phyloP scores from a whole-genome alignment of 2,113 vertebrate genomes.

The Chlamydotis undulata region DNA sequence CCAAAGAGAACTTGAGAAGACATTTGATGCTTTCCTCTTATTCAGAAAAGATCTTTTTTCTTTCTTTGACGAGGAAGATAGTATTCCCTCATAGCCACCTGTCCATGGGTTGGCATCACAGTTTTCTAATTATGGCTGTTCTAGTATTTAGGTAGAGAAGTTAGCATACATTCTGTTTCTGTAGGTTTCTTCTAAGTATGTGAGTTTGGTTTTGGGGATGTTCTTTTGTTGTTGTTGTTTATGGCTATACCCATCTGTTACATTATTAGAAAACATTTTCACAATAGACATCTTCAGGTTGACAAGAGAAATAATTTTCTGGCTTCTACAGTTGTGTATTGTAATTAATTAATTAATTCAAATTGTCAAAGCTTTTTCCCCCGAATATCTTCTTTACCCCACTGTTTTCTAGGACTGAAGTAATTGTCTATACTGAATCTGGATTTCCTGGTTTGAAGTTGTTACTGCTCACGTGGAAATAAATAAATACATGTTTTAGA shows the following conservation, averaged over 20 bases:
- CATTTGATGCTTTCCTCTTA: background rate
- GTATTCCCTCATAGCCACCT: background rate
- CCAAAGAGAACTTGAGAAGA: background rate
- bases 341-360: background rate
- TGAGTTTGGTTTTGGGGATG: background rate
- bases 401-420: background rate
- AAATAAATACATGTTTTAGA: background rate
- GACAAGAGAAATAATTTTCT: background rate
- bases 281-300: background rate
- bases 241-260: background rate
- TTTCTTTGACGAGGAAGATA: background rate
- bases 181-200: background rate
- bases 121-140: background rate
- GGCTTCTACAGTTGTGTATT: background rate
- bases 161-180: background rate
- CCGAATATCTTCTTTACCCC: background rate
- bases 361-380: background rate
- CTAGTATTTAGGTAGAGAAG: background rate
- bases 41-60: background rate
- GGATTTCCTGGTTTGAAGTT: background rate
- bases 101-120: background rate
- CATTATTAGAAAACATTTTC: background rate
- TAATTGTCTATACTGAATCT: background rate
- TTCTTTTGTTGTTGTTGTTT: background rate
- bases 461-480: fast-evolving